These are phyloP conservation scores for Liparis tanakae DNA, from an alignment of 2,797 vertebrate genomes.

Conservation along the genomic window DNA sequence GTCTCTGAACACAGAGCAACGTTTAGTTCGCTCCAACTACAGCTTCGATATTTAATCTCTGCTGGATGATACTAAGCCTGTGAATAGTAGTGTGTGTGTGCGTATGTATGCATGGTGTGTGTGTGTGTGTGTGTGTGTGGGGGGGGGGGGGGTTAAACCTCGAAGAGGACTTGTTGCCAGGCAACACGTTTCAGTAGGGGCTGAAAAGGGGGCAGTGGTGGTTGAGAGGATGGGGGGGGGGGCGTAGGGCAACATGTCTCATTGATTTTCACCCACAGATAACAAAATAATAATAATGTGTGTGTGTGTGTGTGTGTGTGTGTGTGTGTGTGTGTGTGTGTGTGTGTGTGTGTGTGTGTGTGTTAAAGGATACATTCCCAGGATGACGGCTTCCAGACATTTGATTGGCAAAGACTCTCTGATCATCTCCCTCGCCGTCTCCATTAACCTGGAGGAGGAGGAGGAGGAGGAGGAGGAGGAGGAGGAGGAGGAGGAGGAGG, in stretches of 20 bases:
- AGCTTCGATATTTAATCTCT: conserved; percentile 31
- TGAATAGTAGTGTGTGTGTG: neutral
- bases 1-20: too few species aligned
- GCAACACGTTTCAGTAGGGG: conserved; percentile 60
- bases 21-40: too few species aligned
- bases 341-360: conserved; percentile 5
- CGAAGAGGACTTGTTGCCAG: conserved; percentile 70
- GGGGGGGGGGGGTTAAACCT: conserved; percentile 46
- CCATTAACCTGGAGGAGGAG: conserved; percentile 89
- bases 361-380: conserved; percentile 96
- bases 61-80: conserved; percentile 34
- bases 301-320: neutral
- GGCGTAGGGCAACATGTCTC: conserved; percentile 42
- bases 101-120: too few species aligned
- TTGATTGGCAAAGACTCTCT: conserved; percentile 97
- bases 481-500: too few species aligned
- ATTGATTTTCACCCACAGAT: conserved; percentile 59
- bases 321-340: neutral
- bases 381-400: conserved; percentile 98
- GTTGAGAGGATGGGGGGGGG: too few species aligned
- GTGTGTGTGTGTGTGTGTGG: neutral
- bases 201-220: conserved; percentile 21
- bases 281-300: conserved; percentile 22
- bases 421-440: conserved; percentile 97
- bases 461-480: conserved; percentile 11